Percentiles rank a stretch among this genome's conserved stretches.
phyloP scores from a whole-genome alignment of 2,113 vertebrate species.

The Gallinago jamesoni region DNA sequence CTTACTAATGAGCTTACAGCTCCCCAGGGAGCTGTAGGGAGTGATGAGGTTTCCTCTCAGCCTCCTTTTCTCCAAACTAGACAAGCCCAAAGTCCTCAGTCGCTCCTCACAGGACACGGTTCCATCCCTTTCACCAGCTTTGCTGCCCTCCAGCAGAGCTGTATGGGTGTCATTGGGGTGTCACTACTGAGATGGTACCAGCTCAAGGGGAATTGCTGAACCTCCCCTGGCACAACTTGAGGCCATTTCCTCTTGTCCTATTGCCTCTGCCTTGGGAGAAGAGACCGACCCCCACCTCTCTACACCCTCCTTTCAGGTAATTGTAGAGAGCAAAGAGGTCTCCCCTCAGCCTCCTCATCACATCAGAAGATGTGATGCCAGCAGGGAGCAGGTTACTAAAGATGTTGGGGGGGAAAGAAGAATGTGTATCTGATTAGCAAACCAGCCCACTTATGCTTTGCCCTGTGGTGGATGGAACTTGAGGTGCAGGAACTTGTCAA shows the following conservation, averaged over 20 bases:
- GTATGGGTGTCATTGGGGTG: neutral
- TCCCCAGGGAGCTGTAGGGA: neutral
- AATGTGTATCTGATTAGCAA: neutral
- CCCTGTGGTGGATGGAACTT: neutral
- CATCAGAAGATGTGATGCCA: no score
- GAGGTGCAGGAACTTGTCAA: neutral
- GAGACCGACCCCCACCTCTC: no score
- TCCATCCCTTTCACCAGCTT: neutral
- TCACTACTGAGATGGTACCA: neutral
- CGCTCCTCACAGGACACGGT: accelerated
- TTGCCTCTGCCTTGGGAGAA: no score
- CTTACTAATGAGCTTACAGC: neutral
- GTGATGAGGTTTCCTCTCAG: neutral
- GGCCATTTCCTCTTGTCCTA: no score
- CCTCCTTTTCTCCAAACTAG: neutral
- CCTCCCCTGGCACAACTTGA: no score
- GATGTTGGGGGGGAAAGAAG: neutral
- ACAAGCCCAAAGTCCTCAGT: neutral
- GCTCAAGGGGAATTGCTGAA: neutral
- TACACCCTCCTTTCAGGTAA: no score
- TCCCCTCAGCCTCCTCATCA: no score
- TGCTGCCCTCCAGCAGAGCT: neutral
- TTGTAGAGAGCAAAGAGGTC: no score
- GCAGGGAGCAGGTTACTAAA: neutral
- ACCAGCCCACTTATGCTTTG: neutral